These are phyloP conservation scores for Chelonus insularis DNA, from an alignment of 1,140 invertebrate genomes.

Conservation along the genomic window DNA sequence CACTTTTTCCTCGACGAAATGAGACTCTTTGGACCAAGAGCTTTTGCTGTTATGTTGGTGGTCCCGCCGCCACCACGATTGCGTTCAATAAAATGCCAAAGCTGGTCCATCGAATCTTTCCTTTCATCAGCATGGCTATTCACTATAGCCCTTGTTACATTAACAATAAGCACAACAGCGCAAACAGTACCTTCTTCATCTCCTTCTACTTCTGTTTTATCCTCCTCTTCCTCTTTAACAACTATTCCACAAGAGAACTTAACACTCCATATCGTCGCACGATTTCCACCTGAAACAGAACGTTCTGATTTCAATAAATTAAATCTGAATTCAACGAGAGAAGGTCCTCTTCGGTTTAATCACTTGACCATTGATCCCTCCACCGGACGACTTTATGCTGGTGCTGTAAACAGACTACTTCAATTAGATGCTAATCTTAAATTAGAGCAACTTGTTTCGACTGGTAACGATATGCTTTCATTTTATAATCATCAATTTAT, in stretches of 20 bases:
- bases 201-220: background rate
- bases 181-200: slow-evolving; percentile 2
- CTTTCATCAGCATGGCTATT: slow-evolving; percentile 1
- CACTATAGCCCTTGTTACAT: background rate
- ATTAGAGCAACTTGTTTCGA: slow-evolving; percentile 68
- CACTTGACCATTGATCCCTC: slow-evolving; percentile 68
- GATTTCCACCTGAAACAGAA: slow-evolving; percentile 39
- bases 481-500: slow-evolving; percentile 1
- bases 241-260: slow-evolving; percentile 34
- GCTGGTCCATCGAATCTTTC: slow-evolving; percentile 5
- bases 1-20: slow-evolving; percentile 32
- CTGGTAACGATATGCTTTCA: slow-evolving; percentile 49
- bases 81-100: background rate
- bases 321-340: slow-evolving; percentile 51
- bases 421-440: slow-evolving; percentile 77
- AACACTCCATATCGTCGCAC: slow-evolving; percentile 43
- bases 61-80: slow-evolving; percentile 39
- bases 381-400: slow-evolving; percentile 72
- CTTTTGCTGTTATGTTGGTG: slow-evolving; percentile 38
- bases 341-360: slow-evolving; percentile 56
- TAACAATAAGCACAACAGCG: slow-evolving; percentile 5
- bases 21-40: slow-evolving; percentile 46
- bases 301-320: slow-evolving; percentile 33
- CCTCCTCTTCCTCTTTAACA: background rate
- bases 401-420: slow-evolving; percentile 81